These are phyloP conservation scores for Tympanuchus pallidicinctus DNA, from an alignment of 2,113 vertebrate species.

Conservation along the genomic window DNA sequence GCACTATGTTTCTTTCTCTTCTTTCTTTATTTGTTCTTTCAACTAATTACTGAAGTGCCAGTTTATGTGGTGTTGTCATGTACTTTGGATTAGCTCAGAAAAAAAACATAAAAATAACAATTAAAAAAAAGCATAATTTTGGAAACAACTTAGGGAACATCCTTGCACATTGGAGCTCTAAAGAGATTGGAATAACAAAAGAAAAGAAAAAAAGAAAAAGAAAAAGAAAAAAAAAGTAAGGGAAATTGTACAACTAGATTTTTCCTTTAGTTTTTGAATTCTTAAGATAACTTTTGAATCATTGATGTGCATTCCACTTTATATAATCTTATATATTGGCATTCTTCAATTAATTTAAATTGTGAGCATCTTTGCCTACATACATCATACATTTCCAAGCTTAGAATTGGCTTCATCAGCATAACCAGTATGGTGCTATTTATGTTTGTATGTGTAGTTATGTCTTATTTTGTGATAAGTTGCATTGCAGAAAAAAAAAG, in stretches of 20 bases:
- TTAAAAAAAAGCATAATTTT: neutral
- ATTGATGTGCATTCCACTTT: constrained; percentile 99
- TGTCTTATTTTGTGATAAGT: constrained; percentile 86
- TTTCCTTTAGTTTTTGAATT: constrained; percentile 17
- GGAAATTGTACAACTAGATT: neutral
- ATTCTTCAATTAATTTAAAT: constrained; percentile 73
- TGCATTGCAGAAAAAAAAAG: constrained; percentile 59
- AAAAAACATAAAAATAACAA: neutral
- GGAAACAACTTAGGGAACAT: constrained; percentile 6
- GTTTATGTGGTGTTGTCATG: constrained; percentile 57
- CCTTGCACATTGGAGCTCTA: neutral
- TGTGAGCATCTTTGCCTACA: constrained; percentile 62
- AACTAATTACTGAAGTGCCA: constrained; percentile 73
- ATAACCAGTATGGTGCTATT: constrained; percentile 90
- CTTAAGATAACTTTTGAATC: constrained; percentile 75
- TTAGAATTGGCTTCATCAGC: constrained; percentile 79
- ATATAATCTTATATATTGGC: constrained; percentile 82
- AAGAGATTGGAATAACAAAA: neutral
- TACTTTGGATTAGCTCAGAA: constrained; percentile 66
- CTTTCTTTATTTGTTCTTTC: constrained; percentile 63
- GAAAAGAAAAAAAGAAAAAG: neutral
- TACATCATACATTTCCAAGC: constrained; percentile 55
- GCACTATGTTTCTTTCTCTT: constrained; percentile 75
- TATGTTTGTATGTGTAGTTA: constrained; percentile 84
- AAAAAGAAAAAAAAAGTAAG: neutral